A percentile compares a stretch with the other conserved stretches of the same genome.
Conservation (phyloP, 2,113 vertebrate genomes). For the Cryptotis parvus region DNA sequence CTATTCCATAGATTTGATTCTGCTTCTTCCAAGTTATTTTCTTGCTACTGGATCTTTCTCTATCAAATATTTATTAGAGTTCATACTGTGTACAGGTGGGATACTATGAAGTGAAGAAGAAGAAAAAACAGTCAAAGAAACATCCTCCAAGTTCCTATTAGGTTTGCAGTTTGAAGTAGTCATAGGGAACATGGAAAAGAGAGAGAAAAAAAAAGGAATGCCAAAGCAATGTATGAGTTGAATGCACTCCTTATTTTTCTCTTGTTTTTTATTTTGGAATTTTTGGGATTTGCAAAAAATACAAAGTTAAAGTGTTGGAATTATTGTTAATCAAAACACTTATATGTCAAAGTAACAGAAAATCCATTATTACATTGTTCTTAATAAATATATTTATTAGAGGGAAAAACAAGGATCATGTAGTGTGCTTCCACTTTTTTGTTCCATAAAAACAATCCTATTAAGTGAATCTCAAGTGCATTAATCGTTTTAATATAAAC, state of each 20-base stretch:
- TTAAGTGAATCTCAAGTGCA: not conserved
- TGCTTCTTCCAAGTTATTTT: slow-evolving; percentile 20
- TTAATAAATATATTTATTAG: not conserved
- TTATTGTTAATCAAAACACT: not conserved
- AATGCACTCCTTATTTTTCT: not conserved
- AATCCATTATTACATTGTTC: not conserved
- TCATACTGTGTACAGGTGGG: not conserved
- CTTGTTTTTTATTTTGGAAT: no score
- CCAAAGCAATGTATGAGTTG: not conserved
- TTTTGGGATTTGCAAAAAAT: not conserved
- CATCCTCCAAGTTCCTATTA: slow-evolving; percentile 27
- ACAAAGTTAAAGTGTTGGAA: not conserved
- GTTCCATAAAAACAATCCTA: not conserved
- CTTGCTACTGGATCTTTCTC: slow-evolving; percentile 45
- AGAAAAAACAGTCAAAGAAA: slow-evolving; percentile 23
- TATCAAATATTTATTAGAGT: slow-evolving; percentile 73
- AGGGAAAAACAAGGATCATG: not conserved
- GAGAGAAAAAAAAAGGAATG: not conserved
- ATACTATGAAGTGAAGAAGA: slow-evolving; percentile 53
- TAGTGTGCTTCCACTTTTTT: not conserved
- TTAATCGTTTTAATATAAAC: not conserved
- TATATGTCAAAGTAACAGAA: not conserved
- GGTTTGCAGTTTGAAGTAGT: slow-evolving; percentile 42
- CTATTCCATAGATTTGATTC: slow-evolving; percentile 55
- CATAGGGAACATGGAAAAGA: not conserved